Percentiles rank a stretch among this genome's conserved stretches.
Evolutionary conservation across 2,797 vertebrate species (phyloP).

Genomic region (Chelon auratus): DNA sequence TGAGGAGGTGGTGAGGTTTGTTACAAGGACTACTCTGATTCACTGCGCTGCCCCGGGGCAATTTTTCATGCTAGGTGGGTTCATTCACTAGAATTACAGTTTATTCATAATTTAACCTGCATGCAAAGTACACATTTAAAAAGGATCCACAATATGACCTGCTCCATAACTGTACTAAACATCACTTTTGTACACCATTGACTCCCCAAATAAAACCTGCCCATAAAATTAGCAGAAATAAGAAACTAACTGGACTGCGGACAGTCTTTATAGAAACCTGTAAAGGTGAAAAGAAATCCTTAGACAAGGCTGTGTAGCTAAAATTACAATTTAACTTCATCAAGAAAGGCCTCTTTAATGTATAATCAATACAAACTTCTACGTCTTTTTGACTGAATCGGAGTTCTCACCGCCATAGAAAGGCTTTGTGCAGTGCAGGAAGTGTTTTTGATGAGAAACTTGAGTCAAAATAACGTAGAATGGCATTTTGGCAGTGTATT

Average conservation of each 20-base stretch:
- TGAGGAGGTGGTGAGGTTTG: not conserved
- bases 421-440: too few species aligned
- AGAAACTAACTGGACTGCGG: not conserved
- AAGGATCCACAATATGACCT: too few species aligned
- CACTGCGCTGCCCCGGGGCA: slow-evolving; percentile 1
- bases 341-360: not conserved
- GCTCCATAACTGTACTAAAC: too few species aligned
- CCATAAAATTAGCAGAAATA: not conserved
- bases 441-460: too few species aligned
- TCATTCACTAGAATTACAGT: not conserved
- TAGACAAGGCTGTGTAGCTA: not conserved
- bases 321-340: not conserved
- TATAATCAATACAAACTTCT: not conserved
- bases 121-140: not conserved
- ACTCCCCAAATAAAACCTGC: not conserved
- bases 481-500: too few species aligned
- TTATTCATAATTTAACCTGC: slow-evolving; percentile 7
- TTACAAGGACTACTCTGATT: slow-evolving; percentile 41
- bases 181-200: too few species aligned
- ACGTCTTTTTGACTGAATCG: not conserved
- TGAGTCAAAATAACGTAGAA: too few species aligned
- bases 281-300: not conserved
- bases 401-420: too few species aligned
- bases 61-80: slow-evolving; percentile 42
- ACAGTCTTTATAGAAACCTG: not conserved